Evolutionary conservation across 2,113 vertebrate genomes (phyloP).

Genomic region (Pluvialis apricaria): DNA sequence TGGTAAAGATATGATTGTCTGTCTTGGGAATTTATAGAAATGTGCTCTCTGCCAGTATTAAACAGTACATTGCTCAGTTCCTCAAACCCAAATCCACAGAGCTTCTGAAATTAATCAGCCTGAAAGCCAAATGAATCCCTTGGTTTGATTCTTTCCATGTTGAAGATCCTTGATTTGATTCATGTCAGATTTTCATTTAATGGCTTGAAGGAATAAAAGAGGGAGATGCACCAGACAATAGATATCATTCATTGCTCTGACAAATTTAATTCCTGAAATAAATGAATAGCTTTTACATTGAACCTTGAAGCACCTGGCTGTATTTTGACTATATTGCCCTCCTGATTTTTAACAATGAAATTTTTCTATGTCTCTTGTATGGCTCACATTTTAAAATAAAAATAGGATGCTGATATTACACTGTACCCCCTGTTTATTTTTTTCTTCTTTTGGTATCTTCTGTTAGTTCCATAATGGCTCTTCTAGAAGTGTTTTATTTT

Average conservation of each 20-base stretch:
- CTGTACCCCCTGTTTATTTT: background rate
- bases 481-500: background rate
- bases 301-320: conserved; percentile 27
- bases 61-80: background rate
- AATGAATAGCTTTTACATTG: conserved; percentile 38
- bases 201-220: conserved; percentile 52
- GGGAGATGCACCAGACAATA: conserved; percentile 40
- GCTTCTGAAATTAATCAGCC: conserved; percentile 58
- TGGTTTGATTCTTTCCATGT: conserved; percentile 10
- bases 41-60: background rate
- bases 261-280: conserved; percentile 65
- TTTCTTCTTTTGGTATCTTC: background rate
- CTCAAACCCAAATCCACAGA: conserved; percentile 18
- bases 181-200: conserved; percentile 62
- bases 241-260: conserved; percentile 48
- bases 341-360: conserved; percentile 74
- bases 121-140: conserved; percentile 57
- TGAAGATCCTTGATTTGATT: conserved; percentile 60
- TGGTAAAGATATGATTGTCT: conserved; percentile 33
- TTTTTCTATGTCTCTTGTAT: background rate
- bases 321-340: conserved; percentile 35
- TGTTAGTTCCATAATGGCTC: background rate
- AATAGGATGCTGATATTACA: background rate
- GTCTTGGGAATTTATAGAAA: conserved; percentile 28
- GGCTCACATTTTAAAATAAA: background rate